These are phyloP conservation scores for Ceratoteleas bidentatus DNA, from an alignment of 1,140 invertebrate species.

Conservation along the genomic window DNA sequence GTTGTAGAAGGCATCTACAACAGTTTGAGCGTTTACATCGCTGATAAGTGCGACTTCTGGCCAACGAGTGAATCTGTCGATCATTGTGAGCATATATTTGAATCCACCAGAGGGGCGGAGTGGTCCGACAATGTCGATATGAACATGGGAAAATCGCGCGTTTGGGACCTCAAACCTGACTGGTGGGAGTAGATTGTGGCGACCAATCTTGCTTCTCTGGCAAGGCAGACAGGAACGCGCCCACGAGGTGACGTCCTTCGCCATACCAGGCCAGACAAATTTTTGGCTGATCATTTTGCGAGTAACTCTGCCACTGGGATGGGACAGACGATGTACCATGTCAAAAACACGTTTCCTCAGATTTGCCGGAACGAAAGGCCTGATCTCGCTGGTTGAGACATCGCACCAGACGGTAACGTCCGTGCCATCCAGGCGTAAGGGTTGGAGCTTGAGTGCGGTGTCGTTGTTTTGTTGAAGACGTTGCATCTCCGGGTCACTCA, in stretches of 20 bases:
- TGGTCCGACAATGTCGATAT: constrained; percentile 78
- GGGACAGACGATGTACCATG: constrained; percentile 60
- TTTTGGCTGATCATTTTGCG: constrained; percentile 39
- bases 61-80: constrained; percentile 80
- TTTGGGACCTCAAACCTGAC: constrained; percentile 3
- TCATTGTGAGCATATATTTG: constrained; percentile 76
- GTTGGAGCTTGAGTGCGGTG: background rate
- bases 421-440: background rate
- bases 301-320: constrained; percentile 63
- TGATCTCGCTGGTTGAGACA: background rate
- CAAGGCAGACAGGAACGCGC: constrained; percentile 39
- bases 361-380: background rate
- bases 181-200: background rate
- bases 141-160: constrained; percentile 69
- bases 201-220: background rate
- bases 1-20: constrained; percentile 66
- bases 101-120: constrained; percentile 71
- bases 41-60: constrained; percentile 77
- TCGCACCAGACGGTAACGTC: background rate
- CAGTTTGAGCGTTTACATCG: constrained; percentile 74
- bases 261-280: constrained; percentile 64
- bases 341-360: constrained; percentile 66
- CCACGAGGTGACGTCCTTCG: too few relatives aligned
- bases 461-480: background rate
- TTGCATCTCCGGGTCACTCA: background rate